These are phyloP conservation scores for Chamaetylas fuelleborni DNA, from an alignment of 2,113 vertebrate species.

Conservation along the genomic window DNA sequence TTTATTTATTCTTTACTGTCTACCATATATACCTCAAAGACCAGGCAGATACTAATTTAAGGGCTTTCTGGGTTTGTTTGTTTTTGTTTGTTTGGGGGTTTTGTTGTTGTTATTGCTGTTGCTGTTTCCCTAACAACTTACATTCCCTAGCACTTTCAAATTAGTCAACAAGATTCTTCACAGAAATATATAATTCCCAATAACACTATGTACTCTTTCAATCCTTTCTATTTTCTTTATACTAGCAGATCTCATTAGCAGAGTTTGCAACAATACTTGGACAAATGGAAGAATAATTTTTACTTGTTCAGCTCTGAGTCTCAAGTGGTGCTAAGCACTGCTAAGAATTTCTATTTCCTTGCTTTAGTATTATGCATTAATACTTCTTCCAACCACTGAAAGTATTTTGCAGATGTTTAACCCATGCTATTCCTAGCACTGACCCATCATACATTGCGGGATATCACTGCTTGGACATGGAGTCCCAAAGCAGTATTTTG, in stretches of 20 bases:
- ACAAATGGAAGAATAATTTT: neutral
- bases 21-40: neutral
- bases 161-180: neutral
- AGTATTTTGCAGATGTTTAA: neutral
- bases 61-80: neutral
- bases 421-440: accelerated
- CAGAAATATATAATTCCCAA: neutral
- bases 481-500: neutral
- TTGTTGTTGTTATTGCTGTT: neutral
- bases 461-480: neutral
- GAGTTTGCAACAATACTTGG: neutral
- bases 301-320: neutral
- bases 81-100: neutral
- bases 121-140: neutral
- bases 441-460: too few species aligned
- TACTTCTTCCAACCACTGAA: neutral
- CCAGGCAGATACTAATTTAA: neutral
- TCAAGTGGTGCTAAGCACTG: neutral
- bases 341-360: neutral
- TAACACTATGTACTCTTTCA: neutral
- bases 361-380: neutral
- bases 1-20: neutral
- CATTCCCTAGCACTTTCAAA: neutral
- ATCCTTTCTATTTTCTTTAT: neutral
- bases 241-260: neutral